phyloP scores from a whole-genome alignment of 2,888 invertebrate genomes.

The Tetropium fuscum region DNA sequence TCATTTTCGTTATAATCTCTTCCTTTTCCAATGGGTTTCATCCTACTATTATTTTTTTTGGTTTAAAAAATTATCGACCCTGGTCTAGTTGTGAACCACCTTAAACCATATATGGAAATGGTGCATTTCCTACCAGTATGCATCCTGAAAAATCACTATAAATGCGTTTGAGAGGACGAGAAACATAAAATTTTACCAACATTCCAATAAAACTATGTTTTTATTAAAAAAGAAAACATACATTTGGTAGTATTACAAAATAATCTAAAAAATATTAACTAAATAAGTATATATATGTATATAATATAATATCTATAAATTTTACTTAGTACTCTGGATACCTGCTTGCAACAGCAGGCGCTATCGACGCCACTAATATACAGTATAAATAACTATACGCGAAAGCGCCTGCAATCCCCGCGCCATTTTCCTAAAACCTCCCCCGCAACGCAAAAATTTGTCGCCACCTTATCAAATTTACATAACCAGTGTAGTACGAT shows the following conservation, averaged over 20 bases:
- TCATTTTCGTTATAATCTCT: no score
- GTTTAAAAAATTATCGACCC: no score
- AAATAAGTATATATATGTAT: slow-evolving; percentile 43
- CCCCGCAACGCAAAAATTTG: slow-evolving; percentile 13
- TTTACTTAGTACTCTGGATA: slow-evolving; percentile 29
- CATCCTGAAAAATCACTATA: no score
- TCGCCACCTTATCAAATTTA: slow-evolving; percentile 24
- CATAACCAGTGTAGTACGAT: slow-evolving; percentile 12
- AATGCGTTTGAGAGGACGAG: no score
- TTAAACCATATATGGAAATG: no score
- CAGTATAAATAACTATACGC: slow-evolving; percentile 22
- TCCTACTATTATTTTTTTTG: no score
- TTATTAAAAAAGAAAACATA: slow-evolving; percentile 50
- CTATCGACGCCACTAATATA: slow-evolving; percentile 38
- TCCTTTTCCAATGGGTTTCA: no score
- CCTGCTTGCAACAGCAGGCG: slow-evolving; percentile 37
- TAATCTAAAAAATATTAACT: slow-evolving; percentile 49
- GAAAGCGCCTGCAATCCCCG: slow-evolving; percentile 38
- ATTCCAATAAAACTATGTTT: slow-evolving; percentile 45
- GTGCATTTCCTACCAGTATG: no score
- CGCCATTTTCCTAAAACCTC: slow-evolving; percentile 11
- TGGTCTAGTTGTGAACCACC: no score
- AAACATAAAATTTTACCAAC: neutral
- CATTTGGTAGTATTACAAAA: slow-evolving; percentile 51
- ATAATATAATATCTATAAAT: slow-evolving; percentile 40